Conservation (phyloP, 2,113 vertebrate genomes). For the Dryoscopus gambensis region DNA sequence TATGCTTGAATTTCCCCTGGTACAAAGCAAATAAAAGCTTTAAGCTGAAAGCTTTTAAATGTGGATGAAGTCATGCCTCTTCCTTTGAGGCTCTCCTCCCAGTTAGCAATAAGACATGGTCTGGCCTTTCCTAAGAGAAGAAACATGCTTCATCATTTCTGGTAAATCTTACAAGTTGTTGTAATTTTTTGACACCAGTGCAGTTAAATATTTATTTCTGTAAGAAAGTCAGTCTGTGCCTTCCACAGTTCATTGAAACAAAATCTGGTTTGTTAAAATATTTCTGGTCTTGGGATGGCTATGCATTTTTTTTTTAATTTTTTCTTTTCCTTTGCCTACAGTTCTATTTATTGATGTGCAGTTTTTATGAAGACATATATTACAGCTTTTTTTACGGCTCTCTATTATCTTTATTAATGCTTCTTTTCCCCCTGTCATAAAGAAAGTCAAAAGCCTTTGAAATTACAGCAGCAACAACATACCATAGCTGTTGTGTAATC, state of each 20-base stretch:
- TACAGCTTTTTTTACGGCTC: conserved; percentile 13
- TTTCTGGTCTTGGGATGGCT: neutral
- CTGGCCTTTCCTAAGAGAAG: neutral
- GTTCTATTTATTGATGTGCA: neutral
- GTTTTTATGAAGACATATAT: conserved; percentile 37
- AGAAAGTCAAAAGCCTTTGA: conserved; percentile 26
- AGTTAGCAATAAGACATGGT: neutral
- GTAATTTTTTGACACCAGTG: neutral
- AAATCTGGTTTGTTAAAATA: neutral
- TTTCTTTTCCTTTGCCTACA: neutral
- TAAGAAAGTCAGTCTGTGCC: neutral
- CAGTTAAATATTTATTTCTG: neutral
- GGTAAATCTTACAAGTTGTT: neutral
- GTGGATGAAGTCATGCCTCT: conserved; percentile 20
- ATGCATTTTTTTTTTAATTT: neutral
- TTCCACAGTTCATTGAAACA: neutral
- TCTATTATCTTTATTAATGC: conserved; percentile 49
- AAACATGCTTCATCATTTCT: conserved; percentile 12
- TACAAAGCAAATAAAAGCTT: neutral
- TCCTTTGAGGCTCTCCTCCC: neutral
- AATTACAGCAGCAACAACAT: conserved; percentile 61
- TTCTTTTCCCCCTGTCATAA: neutral
- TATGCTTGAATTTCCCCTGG: neutral
- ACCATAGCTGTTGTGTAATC: conserved; percentile 66
- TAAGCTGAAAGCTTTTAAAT: conserved; percentile 19